Base-by-base conservation (phyloP, 2,113 vertebrate species). In the Phylloscopus whistleri region DNA sequence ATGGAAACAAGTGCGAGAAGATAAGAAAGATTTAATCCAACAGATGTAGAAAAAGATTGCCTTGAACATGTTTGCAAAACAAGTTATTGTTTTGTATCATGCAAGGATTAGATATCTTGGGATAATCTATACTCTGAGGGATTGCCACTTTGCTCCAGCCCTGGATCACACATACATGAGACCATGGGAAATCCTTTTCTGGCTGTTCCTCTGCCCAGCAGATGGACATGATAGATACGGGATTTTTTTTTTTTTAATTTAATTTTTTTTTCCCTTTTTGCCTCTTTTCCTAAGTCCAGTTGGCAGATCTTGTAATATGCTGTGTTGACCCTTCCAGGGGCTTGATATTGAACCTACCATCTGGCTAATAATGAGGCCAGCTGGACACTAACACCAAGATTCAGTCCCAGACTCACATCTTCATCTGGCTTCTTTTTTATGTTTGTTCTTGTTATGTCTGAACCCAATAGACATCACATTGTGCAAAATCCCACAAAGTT, bases 331-430 rank as follows among this genome's bases (percentile, higher is more conserved):
- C 86, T 96, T 96, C 83, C 76, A 96, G 82, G 39, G 59, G 27
- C 73, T 95, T 92, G 72, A 90, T 87, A 84, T 51, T 89, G 93
- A 95, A 89, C 83, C 60, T 90, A 64, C 93, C 95, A 96, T 96
- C 96, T 97, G 96, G 91, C 60, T 89, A 92, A 89, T 90, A 95
- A 89, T 1, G 11, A 84, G 83, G 83, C 95, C 95, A 96, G 93
- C 83, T 97, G 96, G 94, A 97, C 93, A 75, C 30, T 86, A 84
- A 84, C 48, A 97, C 80, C 80, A 94, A 81, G 76, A 93, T 44
- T 92, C 33, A 78, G 55, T 90, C 60, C 91, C 91, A 93, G 76
- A 70, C 76, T 93, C 76, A 72, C 60, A 78, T 89, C 95, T 93
- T 95, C 86, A 67, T 89, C 68, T 94, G 89, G 39, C n/a, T 95